Base-by-base conservation (phyloP, 2,113 vertebrate genomes). In the Apteryx owenii region DNA sequence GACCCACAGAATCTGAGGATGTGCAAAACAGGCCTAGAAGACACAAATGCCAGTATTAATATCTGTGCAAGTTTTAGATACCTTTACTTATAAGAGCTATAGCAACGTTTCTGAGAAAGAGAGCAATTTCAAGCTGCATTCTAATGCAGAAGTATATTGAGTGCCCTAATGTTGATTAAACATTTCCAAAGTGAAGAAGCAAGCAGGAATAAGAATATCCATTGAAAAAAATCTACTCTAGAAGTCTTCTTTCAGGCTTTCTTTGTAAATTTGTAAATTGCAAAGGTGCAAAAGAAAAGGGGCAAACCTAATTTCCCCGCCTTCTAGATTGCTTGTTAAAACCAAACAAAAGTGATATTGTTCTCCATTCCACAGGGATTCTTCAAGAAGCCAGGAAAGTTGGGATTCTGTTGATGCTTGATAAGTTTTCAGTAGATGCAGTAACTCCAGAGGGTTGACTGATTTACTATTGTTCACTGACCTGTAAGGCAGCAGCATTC, bases 381-480 rank as follows among this genome's bases (percentile, higher is more conserved):
- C 36, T 81, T 31, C 46, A 48, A 68, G 16, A 80, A 85, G 26
- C 10, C 16, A 26, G 36, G 14, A 73, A 76, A 85, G 18, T 0
- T 51, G 4, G 53, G 23, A 78, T 86, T 93, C 42, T 92, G 21
- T 78, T 88, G 73, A 62, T 9, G 15, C 29, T 68, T 61, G 7
- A 2, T 21, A 81, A 53, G 2, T 9, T 89, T 93, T 84, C 5
- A 4, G 33, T 85, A 95, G 64, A 78, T 73, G 68, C n/a, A 90
- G 13, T 85, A 93, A 95, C 81, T 95, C 38, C 38, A 44, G 70
- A 83, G 50, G 85, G 80, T 54, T 95, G 76, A 42, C n/a, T 95
- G 51, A 96, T 96, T 96, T 93, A 61, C 38, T 88, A 18, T 70
- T 97, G 75, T 76, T 97, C 82, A 81, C n/a, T 91, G 80, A 73